Evolutionary conservation across 2,113 vertebrate genomes (phyloP).

Genomic region (Rhineura floridana): DNA sequence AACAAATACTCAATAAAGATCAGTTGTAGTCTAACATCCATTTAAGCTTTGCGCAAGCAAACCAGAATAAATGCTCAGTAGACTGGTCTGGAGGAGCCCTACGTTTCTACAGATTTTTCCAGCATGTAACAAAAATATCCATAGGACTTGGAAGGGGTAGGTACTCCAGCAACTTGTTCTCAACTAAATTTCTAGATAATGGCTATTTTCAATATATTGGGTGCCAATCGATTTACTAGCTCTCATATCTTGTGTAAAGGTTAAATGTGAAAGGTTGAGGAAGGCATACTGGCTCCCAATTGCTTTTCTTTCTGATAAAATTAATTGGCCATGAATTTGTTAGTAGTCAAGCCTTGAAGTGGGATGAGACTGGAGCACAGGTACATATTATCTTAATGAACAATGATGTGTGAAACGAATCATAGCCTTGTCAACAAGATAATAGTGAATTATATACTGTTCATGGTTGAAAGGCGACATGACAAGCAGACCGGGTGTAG

Average conservation of each 20-base stretch:
- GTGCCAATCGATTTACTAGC: slow-evolving; percentile 34
- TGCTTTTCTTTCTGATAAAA: slow-evolving; percentile 51
- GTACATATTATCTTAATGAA: slow-evolving; percentile 74
- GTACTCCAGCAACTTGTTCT: neutral
- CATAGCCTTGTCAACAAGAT: slow-evolving; percentile 71
- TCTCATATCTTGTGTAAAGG: slow-evolving; percentile 44
- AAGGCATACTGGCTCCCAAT: slow-evolving; percentile 36
- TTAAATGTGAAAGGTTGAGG: slow-evolving; percentile 45
- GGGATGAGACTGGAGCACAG: slow-evolving; percentile 52
- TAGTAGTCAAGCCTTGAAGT: slow-evolving; percentile 65
- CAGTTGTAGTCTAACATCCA: too few relatives aligned
- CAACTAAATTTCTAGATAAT: too few relatives aligned
- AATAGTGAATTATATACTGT: slow-evolving; percentile 67
- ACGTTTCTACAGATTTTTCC: neutral
- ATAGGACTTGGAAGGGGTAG: neutral
- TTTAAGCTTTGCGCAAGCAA: too few relatives aligned
- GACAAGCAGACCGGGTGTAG: slow-evolving; percentile 29
- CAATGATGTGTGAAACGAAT: slow-evolving; percentile 70
- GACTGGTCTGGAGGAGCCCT: neutral
- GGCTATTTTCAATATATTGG: slow-evolving; percentile 1
- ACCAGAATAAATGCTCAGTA: too few relatives aligned
- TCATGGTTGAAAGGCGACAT: slow-evolving; percentile 44
- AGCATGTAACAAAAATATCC: neutral
- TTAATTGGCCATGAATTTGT: slow-evolving; percentile 68
- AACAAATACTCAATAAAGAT: too few relatives aligned